Evolutionary conservation across 2,797 vertebrate species (phyloP).

Genomic region (Garrulus glandarius): DNA sequence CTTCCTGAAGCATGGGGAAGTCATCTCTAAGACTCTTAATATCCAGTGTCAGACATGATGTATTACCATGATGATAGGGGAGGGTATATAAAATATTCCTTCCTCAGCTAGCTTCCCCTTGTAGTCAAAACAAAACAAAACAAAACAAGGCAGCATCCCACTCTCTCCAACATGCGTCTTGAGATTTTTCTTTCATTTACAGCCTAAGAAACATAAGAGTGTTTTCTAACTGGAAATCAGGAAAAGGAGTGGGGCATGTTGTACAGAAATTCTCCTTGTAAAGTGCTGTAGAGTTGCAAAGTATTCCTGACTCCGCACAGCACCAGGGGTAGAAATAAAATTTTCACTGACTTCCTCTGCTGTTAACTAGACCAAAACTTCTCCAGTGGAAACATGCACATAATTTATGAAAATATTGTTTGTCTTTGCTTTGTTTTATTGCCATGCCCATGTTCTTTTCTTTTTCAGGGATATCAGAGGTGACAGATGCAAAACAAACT

Average conservation of each 20-base stretch:
- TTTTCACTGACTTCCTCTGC: neutral
- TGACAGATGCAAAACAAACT: neutral
- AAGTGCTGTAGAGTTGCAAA: neutral
- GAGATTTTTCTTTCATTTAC: neutral
- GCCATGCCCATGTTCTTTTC: neutral
- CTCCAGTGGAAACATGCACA: neutral
- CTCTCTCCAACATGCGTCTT: neutral
- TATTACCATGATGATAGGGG: accelerated
- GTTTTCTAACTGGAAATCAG: neutral
- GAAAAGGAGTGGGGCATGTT: neutral
- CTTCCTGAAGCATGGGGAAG: neutral
- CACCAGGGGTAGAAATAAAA: neutral
- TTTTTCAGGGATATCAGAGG: neutral
- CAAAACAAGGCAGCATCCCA: neutral
- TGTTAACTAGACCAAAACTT: neutral
- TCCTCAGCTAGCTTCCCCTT: neutral
- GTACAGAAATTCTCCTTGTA: neutral
- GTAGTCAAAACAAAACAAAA: neutral
- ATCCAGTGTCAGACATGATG: neutral
- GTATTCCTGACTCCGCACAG: neutral
- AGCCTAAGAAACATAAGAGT: neutral
- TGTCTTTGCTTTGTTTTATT: neutral
- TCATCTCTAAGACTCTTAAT: neutral
- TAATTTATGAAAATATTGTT: neutral
- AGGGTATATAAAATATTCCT: neutral